Conservation (phyloP, 2,113 vertebrate genomes). For the Chiloscyllium plagiosum region DNA sequence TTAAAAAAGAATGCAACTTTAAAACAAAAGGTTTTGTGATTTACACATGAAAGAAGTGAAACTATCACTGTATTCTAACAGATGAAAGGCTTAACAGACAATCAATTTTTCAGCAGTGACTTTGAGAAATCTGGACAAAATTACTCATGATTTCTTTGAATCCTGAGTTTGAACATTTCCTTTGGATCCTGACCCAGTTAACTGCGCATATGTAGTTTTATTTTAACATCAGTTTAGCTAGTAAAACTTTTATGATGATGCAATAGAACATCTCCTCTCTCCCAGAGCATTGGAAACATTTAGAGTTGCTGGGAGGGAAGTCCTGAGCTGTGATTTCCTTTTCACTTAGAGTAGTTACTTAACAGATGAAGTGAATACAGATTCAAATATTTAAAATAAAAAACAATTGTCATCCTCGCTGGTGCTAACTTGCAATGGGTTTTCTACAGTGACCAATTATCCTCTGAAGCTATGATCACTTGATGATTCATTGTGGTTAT, state of each 20-base stretch:
- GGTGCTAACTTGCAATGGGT: background rate
- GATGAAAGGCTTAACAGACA: too few relatives aligned
- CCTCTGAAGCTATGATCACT: background rate
- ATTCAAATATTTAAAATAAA: background rate
- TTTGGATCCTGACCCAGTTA: background rate
- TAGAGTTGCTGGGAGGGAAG: too few relatives aligned
- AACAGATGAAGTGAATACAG: background rate
- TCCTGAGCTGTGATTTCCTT: background rate
- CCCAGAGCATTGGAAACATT: background rate
- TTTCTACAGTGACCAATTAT: background rate
- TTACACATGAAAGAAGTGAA: too few relatives aligned
- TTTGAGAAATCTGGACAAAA: background rate
- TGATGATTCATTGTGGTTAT: background rate
- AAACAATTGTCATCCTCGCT: background rate
- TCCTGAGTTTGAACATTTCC: background rate
- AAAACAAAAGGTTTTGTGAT: too few relatives aligned
- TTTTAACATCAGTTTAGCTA: background rate
- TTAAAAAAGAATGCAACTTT: too few relatives aligned
- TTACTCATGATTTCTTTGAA: background rate
- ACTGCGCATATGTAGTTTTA: background rate
- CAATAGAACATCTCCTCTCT: background rate
- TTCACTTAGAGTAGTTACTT: background rate
- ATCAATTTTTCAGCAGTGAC: too few relatives aligned
- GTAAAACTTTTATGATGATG: background rate
- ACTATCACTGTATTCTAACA: too few relatives aligned